Percentiles rank a stretch among this genome's conserved stretches.
These are phyloP conservation scores for Drosophila virilis DNA, from an alignment of 1,140 invertebrate species.

Conservation along the genomic window DNA sequence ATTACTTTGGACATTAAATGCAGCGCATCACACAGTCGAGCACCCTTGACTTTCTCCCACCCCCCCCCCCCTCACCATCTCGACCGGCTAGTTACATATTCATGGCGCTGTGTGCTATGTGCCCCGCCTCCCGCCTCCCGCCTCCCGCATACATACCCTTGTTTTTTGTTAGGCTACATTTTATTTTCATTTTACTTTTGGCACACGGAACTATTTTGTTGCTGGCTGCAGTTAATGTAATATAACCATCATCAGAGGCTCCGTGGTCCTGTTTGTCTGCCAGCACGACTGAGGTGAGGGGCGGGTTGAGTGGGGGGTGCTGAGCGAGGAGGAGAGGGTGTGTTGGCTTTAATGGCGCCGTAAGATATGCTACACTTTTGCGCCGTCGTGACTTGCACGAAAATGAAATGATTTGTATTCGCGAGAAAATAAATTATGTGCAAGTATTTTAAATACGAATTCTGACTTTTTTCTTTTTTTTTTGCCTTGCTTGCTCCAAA, in stretches of 20 bases:
- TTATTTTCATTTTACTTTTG: slow-evolving; percentile 79
- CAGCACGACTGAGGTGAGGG: neutral
- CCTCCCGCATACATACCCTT: neutral
- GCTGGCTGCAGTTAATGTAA: slow-evolving; percentile 74
- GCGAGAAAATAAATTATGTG: slow-evolving; percentile 81
- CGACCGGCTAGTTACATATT: slow-evolving; percentile 61
- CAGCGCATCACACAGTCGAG: slow-evolving; percentile 44
- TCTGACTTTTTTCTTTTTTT: slow-evolving; percentile 50
- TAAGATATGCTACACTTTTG: slow-evolving; percentile 71
- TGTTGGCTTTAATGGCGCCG: slow-evolving; percentile 63
- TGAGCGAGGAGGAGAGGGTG: neutral
- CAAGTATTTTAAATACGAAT: slow-evolving; percentile 81
- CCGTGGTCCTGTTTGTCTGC: neutral
- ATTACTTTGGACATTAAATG: slow-evolving; percentile 41
- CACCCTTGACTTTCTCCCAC: slow-evolving; percentile 4
- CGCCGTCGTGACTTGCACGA: slow-evolving; percentile 72
- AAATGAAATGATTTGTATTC: slow-evolving; percentile 82
- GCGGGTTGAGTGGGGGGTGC: neutral
- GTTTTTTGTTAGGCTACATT: slow-evolving; percentile 63
- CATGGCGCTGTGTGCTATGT: slow-evolving; percentile 47
- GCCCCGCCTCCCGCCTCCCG: neutral
- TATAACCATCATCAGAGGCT: slow-evolving; percentile 72
- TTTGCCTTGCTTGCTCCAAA: slow-evolving; percentile 22
- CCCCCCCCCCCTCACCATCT: neutral
- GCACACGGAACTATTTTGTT: slow-evolving; percentile 70